phyloP scores from a whole-genome alignment of 2,113 vertebrate genomes.

The Bucco capensis region DNA sequence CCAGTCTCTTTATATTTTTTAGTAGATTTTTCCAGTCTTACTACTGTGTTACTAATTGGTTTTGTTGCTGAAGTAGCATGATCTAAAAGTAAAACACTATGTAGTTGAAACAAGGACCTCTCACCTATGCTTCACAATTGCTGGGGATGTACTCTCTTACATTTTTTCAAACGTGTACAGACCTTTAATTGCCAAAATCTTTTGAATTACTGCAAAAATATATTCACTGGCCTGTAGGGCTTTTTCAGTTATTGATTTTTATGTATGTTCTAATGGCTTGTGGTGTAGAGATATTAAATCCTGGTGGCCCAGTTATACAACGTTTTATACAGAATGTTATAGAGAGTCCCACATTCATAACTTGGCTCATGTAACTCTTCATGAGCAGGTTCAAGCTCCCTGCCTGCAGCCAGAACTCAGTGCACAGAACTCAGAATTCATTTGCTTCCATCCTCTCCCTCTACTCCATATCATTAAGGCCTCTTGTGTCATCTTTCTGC shows the following conservation, averaged over 20 bases:
- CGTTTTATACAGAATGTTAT: not conserved
- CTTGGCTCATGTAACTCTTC: not conserved
- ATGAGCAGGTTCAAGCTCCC: not conserved
- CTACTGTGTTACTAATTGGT: not conserved
- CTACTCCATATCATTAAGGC: rapidly evolving
- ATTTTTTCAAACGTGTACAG: not conserved
- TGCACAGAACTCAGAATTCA: no score
- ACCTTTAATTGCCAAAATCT: not conserved
- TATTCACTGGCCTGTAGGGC: not conserved
- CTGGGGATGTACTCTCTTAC: not conserved
- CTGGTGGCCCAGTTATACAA: not conserved
- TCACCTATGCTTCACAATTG: not conserved
- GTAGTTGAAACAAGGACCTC: not conserved
- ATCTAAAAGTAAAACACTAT: not conserved
- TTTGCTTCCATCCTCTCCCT: not conserved
- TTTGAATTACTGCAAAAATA: not conserved
- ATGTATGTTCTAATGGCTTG: not conserved
- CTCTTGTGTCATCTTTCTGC: not conserved
- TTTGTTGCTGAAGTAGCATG: conserved; percentile 7
- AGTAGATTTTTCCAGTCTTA: not conserved
- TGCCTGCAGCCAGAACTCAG: not conserved
- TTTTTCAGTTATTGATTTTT: not conserved
- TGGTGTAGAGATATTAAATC: not conserved
- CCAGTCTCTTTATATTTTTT: not conserved
- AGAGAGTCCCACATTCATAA: not conserved